Conservation (phyloP, 2,113 vertebrate genomes). For the Spermophilus dauricus region DNA sequence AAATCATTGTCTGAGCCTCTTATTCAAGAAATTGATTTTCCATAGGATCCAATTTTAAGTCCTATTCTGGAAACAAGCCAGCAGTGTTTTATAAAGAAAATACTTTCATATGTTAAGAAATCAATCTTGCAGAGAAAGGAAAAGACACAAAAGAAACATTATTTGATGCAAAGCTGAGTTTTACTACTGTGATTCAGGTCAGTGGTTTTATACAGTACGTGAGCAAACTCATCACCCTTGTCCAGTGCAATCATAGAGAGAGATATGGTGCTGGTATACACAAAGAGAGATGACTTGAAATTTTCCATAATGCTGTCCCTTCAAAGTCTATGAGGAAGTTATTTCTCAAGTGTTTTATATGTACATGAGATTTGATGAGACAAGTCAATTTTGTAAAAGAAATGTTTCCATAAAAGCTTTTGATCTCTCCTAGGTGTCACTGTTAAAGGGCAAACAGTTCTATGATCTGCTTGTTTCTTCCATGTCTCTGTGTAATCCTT, state of each 20-base stretch:
- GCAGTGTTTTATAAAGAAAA: slow-evolving; percentile 60
- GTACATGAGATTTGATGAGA: not conserved
- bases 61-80: slow-evolving; percentile 7
- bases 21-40: slow-evolving; percentile 67
- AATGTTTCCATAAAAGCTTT: not conserved
- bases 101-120: slow-evolving; percentile 36
- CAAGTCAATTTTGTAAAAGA: not conserved
- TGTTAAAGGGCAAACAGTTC: not conserved
- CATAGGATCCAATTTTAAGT: slow-evolving; percentile 41
- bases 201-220: slow-evolving; percentile 48
- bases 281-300: not conserved
- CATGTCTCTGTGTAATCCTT: not conserved
- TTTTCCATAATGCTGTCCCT: not conserved
- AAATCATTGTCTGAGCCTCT: not conserved
- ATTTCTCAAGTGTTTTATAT: slow-evolving; percentile 41
- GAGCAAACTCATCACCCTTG: not conserved
- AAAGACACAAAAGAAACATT: slow-evolving; percentile 58
- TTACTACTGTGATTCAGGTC: slow-evolving; percentile 42
- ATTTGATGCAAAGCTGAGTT: slow-evolving; percentile 64
- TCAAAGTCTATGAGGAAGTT: not conserved
- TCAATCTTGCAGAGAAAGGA: slow-evolving; percentile 60
- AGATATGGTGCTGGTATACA: not conserved
- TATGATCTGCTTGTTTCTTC: not conserved
- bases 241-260: not conserved
- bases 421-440: not conserved